Evolutionary conservation across 2,113 vertebrate genomes (phyloP).

Genomic region (Myanophis thanlyinensis): DNA sequence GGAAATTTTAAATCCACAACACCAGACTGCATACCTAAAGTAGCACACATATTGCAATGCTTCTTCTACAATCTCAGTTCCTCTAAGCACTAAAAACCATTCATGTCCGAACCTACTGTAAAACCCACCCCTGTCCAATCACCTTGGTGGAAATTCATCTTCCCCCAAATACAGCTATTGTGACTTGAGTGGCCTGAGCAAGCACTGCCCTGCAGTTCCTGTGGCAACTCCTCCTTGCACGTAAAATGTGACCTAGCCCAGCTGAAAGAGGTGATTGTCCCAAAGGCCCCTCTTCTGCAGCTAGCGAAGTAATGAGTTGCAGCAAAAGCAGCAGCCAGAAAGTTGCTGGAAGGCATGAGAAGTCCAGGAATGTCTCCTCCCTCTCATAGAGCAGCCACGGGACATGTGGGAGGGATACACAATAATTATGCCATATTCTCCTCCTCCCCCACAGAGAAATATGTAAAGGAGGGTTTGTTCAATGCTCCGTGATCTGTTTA

Average conservation of each 20-base stretch:
- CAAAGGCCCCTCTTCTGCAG: background rate
- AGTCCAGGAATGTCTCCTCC: constrained; percentile 26
- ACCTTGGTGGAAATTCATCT: background rate
- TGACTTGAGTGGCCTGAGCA: background rate
- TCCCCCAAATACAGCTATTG: background rate
- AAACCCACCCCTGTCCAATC: background rate
- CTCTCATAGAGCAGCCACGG: constrained; percentile 1
- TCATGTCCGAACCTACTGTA: too few species aligned
- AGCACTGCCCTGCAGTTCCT: background rate
- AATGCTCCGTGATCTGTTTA: background rate
- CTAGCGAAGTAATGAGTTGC: constrained; percentile 16
- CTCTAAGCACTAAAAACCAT: background rate
- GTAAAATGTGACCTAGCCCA: constrained; percentile 14
- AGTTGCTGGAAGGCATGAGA: constrained; percentile 28
- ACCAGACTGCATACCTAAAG: background rate
- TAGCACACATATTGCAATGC: background rate
- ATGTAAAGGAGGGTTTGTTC: background rate
- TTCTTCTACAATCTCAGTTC: background rate
- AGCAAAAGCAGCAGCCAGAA: constrained; percentile 23
- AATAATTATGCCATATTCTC: background rate
- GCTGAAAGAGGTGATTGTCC: constrained; percentile 30
- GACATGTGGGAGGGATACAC: background rate
- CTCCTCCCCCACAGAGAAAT: background rate
- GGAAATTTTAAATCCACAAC: background rate
- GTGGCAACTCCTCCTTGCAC: constrained; percentile 4